Percentiles rank a stretch among this genome's conserved stretches.
Conservation (phyloP, 2,888 invertebrate species). For the Cataglyphis livida region DNA sequence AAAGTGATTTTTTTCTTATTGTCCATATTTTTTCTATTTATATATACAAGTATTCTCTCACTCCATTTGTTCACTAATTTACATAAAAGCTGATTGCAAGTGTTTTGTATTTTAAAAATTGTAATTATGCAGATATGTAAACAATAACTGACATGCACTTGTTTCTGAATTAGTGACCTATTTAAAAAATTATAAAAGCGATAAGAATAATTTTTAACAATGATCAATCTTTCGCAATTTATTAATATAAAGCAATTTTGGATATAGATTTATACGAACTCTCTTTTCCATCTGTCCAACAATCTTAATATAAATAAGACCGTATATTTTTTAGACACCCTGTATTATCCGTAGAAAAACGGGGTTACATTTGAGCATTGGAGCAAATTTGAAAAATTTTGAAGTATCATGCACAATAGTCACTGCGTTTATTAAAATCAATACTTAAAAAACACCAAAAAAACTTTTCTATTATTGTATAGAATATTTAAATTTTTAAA, state of each 20-base stretch:
- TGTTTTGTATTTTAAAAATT: conserved; percentile 11
- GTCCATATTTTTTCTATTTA: conserved; percentile 45
- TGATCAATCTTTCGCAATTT: neutral
- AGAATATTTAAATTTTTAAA: conserved; percentile 32
- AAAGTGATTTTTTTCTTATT: conserved; percentile 51
- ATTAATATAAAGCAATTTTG: neutral
- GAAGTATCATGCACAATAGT: neutral
- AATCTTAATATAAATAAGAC: conserved; percentile 25
- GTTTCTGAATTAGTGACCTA: conserved; percentile 19
- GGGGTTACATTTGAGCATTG: conserved; percentile 19
- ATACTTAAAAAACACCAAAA: neutral
- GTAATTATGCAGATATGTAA: neutral
- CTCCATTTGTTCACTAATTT: conserved; percentile 34
- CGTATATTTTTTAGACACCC: conserved; percentile 38
- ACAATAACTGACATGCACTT: neutral
- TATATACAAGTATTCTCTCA: conserved; percentile 34
- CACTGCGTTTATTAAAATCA: neutral
- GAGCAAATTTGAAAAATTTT: conserved; percentile 14
- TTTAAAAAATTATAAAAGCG: conserved; percentile 19
- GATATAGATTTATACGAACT: conserved; percentile 26
- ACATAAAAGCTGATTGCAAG: conserved; percentile 20
- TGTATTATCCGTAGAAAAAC: conserved; percentile 38
- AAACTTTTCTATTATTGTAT: conserved; percentile 6
- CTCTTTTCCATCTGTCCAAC: conserved; percentile 8
- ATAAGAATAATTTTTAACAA: conserved; percentile 7